A percentile compares a stretch with the other conserved stretches of the same genome.
phyloP scores from a whole-genome alignment of 1,140 invertebrate species.

The Zaprionus kolodkinae region DNA sequence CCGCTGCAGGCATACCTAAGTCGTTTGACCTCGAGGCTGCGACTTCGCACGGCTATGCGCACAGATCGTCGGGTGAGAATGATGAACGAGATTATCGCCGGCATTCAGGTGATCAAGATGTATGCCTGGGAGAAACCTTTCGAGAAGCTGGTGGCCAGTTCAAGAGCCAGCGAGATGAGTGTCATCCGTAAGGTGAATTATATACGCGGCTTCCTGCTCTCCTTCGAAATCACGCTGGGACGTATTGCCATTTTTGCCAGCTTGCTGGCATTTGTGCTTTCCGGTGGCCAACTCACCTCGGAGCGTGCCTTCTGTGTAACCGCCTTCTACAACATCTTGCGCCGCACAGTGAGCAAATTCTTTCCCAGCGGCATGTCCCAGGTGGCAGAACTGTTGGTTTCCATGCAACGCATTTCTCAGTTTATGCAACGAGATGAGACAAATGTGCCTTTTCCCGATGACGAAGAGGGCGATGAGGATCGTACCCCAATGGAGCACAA shows the following conservation, averaged over 20 bases:
- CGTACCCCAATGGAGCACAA: slow-evolving; percentile 9
- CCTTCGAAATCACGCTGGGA: slow-evolving; percentile 89
- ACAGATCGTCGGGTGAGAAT: slow-evolving; percentile 93
- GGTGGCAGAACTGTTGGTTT: slow-evolving; percentile 88
- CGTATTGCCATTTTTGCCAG: slow-evolving; percentile 91
- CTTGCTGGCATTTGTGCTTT: slow-evolving; percentile 89
- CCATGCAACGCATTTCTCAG: slow-evolving; percentile 87
- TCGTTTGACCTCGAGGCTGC: slow-evolving; percentile 87
- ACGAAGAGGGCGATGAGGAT: slow-evolving; percentile 37
- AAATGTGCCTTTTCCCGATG: slow-evolving; percentile 14
- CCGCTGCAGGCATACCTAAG: slow-evolving; percentile 92
- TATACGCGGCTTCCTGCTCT: slow-evolving; percentile 89
- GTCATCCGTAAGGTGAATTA: slow-evolving; percentile 88
- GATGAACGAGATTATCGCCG: slow-evolving; percentile 95
- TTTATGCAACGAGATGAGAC: slow-evolving; percentile 89
- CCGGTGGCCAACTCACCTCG: slow-evolving; percentile 84
- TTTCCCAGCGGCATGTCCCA: slow-evolving; percentile 87
- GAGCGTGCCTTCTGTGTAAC: slow-evolving; percentile 91
- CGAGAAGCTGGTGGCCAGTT: slow-evolving; percentile 86
- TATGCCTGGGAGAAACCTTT: slow-evolving; percentile 94
- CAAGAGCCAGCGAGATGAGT: slow-evolving; percentile 85
- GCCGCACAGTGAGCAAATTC: slow-evolving; percentile 90
- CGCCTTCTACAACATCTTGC: slow-evolving; percentile 89
- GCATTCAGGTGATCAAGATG: slow-evolving; percentile 94
- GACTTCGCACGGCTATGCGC: slow-evolving; percentile 87